These are phyloP conservation scores for Nemopilema nomurai DNA, from an alignment of 30 jellyfish, hydroid and myxozoan genomes.

Conservation along the genomic window DNA sequence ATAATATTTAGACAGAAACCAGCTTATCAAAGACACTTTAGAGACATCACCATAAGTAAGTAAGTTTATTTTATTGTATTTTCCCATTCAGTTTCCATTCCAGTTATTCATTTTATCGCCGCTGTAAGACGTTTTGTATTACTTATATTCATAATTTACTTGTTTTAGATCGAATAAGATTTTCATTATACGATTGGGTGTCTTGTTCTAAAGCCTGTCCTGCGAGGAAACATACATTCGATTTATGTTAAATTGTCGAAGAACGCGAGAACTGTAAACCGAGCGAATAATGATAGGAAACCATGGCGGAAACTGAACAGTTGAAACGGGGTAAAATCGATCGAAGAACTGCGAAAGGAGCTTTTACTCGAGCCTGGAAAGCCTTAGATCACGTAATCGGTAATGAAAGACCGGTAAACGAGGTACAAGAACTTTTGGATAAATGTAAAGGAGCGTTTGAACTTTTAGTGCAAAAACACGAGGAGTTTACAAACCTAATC, in stretches of 20 bases:
- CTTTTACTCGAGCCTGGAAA: slow-evolving; percentile 38
- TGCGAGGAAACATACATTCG: background rate
- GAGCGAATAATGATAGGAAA: background rate
- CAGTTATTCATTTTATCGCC: background rate
- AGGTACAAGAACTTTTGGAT: slow-evolving; percentile 43
- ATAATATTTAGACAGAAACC: background rate
- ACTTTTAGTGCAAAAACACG: slow-evolving; percentile 48
- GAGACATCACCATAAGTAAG: background rate
- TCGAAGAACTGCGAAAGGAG: slow-evolving; percentile 59
- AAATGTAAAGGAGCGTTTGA: slow-evolving; percentile 64
- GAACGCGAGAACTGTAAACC: background rate
- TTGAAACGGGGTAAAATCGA: slow-evolving; percentile 32
- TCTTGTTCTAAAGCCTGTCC: background rate
- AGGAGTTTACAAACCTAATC: slow-evolving; percentile 47
- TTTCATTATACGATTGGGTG: background rate
- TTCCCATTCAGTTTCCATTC: background rate
- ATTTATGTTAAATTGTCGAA: background rate
- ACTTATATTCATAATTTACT: background rate
- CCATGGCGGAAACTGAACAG: slow-evolving; percentile 38
- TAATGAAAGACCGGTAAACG: slow-evolving; percentile 46
- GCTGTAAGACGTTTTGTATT: background rate
- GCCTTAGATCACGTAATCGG: slow-evolving; percentile 26
- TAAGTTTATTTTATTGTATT: background rate
- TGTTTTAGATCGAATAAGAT: background rate
- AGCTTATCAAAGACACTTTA: background rate